phyloP scores from a whole-genome alignment of 2,113 vertebrate species.

The Gadus chalcogrammus region DNA sequence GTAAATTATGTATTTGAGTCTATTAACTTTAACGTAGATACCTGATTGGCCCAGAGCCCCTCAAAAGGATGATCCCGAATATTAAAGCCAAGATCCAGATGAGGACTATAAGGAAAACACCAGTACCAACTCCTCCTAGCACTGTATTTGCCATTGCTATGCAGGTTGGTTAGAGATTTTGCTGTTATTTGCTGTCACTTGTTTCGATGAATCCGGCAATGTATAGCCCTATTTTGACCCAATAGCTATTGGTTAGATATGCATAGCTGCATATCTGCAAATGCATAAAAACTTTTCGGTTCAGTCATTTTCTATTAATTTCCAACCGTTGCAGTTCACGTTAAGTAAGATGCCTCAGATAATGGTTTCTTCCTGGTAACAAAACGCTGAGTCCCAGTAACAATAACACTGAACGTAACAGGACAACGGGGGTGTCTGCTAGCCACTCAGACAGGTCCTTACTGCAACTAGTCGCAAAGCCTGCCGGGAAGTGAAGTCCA shows the following conservation, averaged over 20 bases:
- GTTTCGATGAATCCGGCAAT: no score
- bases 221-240: no score
- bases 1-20: no score
- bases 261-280: no score
- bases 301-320: no score
- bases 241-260: no score
- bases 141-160: constrained; percentile 64
- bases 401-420: constrained; percentile 37
- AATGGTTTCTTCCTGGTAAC: not conserved
- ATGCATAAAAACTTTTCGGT: no score
- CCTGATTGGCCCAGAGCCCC: constrained; percentile 70
- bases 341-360: constrained; percentile 10
- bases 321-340: no score
- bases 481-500: constrained; percentile 35
- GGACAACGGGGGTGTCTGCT: not conserved
- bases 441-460: constrained; percentile 52
- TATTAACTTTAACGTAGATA: constrained; percentile 33
- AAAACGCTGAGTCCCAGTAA: constrained; percentile 50
- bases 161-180: not conserved
- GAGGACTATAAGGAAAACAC: constrained; percentile 75
- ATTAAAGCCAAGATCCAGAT: constrained; percentile 78
- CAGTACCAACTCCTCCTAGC: constrained; percentile 77
- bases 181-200: no score
- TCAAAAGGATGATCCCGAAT: constrained; percentile 57
- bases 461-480: constrained; percentile 12